phyloP scores from a whole-genome alignment of 2,888 invertebrate species.

The Eupithecia subfuscata region DNA sequence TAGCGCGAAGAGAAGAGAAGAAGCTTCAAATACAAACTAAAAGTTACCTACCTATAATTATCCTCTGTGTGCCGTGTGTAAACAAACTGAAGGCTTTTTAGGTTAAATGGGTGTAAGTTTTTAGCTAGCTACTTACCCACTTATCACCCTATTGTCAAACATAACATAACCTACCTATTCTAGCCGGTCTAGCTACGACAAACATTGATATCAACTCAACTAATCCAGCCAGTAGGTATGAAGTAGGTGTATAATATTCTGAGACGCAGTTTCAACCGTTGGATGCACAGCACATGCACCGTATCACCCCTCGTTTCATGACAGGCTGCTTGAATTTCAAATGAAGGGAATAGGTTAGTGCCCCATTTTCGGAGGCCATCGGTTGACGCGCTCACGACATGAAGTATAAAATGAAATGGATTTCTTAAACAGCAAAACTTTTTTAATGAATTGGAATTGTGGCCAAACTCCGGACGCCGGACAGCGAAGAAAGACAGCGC shows the following conservation, averaged over 20 bases:
- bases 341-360: slow-evolving; percentile 65
- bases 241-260: no score
- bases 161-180: no score
- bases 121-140: no score
- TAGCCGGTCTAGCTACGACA: no score
- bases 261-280: not conserved
- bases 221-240: not conserved
- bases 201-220: not conserved
- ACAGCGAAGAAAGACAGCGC: not conserved
- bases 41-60: no score
- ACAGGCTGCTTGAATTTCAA: slow-evolving; percentile 61
- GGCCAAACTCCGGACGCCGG: no score
- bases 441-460: not conserved
- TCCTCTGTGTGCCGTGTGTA: no score
- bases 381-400: slow-evolving; percentile 50
- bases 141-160: no score
- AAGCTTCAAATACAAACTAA: no score
- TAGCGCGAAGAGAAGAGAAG: no score
- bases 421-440: not conserved
- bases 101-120: no score
- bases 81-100: no score
- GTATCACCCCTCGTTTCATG: slow-evolving; percentile 38
- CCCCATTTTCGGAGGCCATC: slow-evolving; percentile 59
- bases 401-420: not conserved
- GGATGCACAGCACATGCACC: not conserved